Evolutionary conservation across 2,113 vertebrate species (phyloP).

Genomic region (Jaculus jaculus): DNA sequence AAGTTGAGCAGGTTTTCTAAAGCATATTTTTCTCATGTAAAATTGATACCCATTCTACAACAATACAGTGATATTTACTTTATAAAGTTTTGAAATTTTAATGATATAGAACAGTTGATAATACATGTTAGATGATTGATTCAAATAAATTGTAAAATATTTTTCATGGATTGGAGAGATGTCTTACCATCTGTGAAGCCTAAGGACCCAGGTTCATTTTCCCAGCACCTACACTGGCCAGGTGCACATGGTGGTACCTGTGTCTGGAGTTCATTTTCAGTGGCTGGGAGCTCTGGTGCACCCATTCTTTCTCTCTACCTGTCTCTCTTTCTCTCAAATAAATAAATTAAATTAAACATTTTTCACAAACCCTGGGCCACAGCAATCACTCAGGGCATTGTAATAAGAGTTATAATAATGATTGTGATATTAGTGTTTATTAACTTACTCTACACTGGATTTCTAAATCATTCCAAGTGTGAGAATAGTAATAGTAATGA

Average conservation of each 20-base stretch:
- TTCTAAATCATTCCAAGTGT: neutral
- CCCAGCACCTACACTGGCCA: too few relatives aligned
- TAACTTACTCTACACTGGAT: neutral
- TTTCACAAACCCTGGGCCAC: neutral
- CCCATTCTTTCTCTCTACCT: too few relatives aligned
- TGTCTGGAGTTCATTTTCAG: too few relatives aligned
- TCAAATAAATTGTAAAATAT: neutral
- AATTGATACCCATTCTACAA: neutral
- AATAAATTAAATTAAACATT: neutral
- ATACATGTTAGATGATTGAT: neutral
- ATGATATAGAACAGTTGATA: neutral
- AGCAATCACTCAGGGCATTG: neutral
- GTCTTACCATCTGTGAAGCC: too few relatives aligned
- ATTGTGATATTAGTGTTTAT: neutral
- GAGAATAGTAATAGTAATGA: neutral
- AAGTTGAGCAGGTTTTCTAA: neutral
- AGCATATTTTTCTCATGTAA: neutral
- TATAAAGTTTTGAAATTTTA: neutral
- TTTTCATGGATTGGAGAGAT: neutral
- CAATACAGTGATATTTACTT: neutral
- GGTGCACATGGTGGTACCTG: too few relatives aligned
- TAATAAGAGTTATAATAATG: neutral
- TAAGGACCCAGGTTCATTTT: too few relatives aligned
- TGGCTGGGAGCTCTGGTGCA: too few relatives aligned
- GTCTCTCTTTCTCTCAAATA: too few relatives aligned